A percentile compares a stretch with the other conserved stretches of the same genome.
Conservation (phyloP, 2,888 invertebrate genomes). For the Drosophila cracens region DNA sequence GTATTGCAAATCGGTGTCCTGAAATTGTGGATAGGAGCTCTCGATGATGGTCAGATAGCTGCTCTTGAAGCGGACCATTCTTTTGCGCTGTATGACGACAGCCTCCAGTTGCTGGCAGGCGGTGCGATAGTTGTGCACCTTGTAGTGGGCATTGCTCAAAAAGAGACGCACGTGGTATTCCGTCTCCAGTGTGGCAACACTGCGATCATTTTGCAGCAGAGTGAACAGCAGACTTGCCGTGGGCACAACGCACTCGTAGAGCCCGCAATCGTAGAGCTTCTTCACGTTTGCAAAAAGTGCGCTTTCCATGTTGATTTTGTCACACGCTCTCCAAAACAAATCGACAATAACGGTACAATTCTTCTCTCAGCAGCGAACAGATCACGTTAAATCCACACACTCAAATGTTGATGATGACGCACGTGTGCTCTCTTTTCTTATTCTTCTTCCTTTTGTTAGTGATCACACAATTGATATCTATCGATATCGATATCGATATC, state of each 20-base stretch:
- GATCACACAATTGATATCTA: too few species aligned
- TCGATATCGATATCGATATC: too few species aligned
- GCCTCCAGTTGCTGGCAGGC: constrained; percentile 87
- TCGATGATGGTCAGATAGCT: constrained; percentile 74
- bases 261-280: constrained; percentile 88
- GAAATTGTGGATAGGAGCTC: constrained; percentile 77
- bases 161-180: constrained; percentile 89
- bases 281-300: constrained; percentile 89
- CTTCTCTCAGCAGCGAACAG: background rate
- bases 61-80: constrained; percentile 77
- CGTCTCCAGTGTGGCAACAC: constrained; percentile 85
- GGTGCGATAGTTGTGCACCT: constrained; percentile 88
- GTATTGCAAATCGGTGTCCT: constrained; percentile 89
- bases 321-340: constrained; percentile 4
- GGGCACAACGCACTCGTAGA: constrained; percentile 90
- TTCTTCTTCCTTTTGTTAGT: too few species aligned
- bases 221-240: constrained; percentile 88
- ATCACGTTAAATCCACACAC: background rate
- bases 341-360: background rate
- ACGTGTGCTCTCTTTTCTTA: too few species aligned
- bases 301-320: constrained; percentile 85
- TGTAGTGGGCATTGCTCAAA: constrained; percentile 89
- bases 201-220: constrained; percentile 87
- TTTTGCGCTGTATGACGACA: constrained; percentile 86
- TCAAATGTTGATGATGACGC: background rate